Base-by-base conservation (phyloP, 1,140 invertebrate species). In the Paracyclopina nana region DNA sequence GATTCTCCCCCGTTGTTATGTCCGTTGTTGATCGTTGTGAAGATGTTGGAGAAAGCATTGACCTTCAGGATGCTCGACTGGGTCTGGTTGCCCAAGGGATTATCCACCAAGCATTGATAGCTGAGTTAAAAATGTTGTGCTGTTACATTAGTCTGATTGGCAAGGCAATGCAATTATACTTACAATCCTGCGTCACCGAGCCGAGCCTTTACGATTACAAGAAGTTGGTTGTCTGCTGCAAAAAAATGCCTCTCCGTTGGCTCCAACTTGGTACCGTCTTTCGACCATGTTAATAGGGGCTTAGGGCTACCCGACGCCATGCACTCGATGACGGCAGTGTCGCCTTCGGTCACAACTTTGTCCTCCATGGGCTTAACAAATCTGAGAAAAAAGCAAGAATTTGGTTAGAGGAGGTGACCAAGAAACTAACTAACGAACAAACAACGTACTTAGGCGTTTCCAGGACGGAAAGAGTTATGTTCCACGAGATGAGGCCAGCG, bases 101-200 rank as follows among this genome's bases (percentile, higher is more conserved):
- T 91, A 30, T 75, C 75, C 59, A 90, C 78, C 61, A 80, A 75
- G 66, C 90, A 95, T 56, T 83, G 79, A 64, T 92, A 94, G 49
- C 45, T 48, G n/a, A 8, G 20, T 42, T 18, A n/a, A 48, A 48
- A 48, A 38, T 28, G 27, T 25, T 6, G 9, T 46, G 6, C 6
- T 22, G 24, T 9, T 25, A 46, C 6, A 22, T 46, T 6, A 22
- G 25, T 46, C n/a, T 12, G 44, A 8, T 8, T 8, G 16, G n/a
- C n/a, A 43, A 18, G 41, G 41, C n/a, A 43, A 43, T 4, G 2
- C 24, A 3, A 44, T 20, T 4, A 22, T 28, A 48, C 45, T 4
- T 30, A 48, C 40, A 68, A 70, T 0, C 87, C 88, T 38, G 76
- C 76, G 68, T 94, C 87, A 40, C 66, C 68, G 1, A 68, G 60